Evolutionary conservation across 2,888 invertebrate species (phyloP).

Genomic region (Mesochorus sp.): DNA sequence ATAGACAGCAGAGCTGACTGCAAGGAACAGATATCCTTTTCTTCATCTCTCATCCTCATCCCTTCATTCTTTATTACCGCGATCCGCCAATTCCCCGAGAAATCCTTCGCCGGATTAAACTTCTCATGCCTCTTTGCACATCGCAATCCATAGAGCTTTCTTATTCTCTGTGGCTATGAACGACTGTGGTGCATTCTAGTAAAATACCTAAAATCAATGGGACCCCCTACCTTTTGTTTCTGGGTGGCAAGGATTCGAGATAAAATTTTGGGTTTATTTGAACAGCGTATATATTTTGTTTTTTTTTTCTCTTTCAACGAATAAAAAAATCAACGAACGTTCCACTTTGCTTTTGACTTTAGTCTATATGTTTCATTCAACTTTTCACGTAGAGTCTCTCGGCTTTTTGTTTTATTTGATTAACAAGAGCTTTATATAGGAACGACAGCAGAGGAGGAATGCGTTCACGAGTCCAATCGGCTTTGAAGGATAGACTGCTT

Average conservation of each 20-base stretch:
- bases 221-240: too few species aligned
- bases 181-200: slow-evolving; percentile 12
- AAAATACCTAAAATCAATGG: slow-evolving; percentile 49
- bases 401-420: slow-evolving; percentile 36
- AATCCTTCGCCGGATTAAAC: slow-evolving; percentile 49
- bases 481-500: slow-evolving; percentile 45
- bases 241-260: slow-evolving; percentile 1
- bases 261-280: slow-evolving; percentile 1
- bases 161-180: slow-evolving; percentile 2
- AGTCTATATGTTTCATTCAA: neutral
- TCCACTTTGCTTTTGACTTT: neutral
- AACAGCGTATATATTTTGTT: slow-evolving; percentile 1
- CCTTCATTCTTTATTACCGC: neutral
- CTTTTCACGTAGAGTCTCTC: slow-evolving; percentile 36
- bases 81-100: neutral
- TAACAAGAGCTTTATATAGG: slow-evolving; percentile 36
- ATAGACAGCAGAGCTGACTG: slow-evolving; percentile 33
- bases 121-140: slow-evolving; percentile 52
- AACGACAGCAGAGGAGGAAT: neutral
- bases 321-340: neutral
- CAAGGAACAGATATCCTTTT: slow-evolving; percentile 43
- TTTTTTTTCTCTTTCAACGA: neutral
- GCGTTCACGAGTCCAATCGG: slow-evolving; percentile 37
- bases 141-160: slow-evolving; percentile 5
- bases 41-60: slow-evolving; percentile 18